Base-by-base conservation (phyloP, 2,888 invertebrate species). In the Plagodis pulveraria region DNA sequence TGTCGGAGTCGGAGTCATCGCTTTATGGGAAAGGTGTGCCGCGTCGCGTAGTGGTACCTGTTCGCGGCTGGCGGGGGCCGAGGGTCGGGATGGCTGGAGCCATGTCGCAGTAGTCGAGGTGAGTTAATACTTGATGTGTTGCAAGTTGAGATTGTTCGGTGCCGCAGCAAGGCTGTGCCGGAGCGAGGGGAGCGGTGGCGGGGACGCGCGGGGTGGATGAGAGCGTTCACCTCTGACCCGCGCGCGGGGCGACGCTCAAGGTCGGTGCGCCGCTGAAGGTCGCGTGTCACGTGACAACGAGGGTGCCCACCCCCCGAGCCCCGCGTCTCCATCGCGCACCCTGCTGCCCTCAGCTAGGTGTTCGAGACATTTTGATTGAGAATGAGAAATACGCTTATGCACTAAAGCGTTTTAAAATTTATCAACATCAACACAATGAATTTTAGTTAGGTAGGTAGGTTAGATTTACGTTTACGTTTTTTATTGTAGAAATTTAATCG, bases 151-250 rank as follows among this genome's bases (percentile, higher is more conserved):
- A 71, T 66, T 72, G 76, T 79, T 78, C 65, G 72, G 73, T 79
- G 77, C 74, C 77, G 78, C 73, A 76, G 72, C 72, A 73, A 74
- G 80, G 79, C 71, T 68, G 72, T 72, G 68, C 70, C 63, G 66
- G 70, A 42, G 42, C 68, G 74, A 69, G 80, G 73, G 81, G 83
- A 76, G 79, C 74, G 73, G 6, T 12, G 12, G 42, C 75, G 71
- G 77, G 73, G 70, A 71, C 67, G 71, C 56, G 69, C 53, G 65
- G 63, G 59, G 59, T 43, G 46, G 58, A 60, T 34, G 81, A 87
- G 91, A 88, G 85, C 91, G 87, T 91, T 91, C 91, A 92, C 91
- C 91, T 91, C 91, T 91, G 91, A 91, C 91, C 91, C 91, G 91
- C 87, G 86, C 83, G 86, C 87, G 89, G 86, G 83, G 41, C 89